A percentile compares a stretch with the other conserved stretches of the same genome.
Evolutionary conservation across 2,888 invertebrate species (phyloP).

Genomic region (Synanthedon myopaeformis): DNA sequence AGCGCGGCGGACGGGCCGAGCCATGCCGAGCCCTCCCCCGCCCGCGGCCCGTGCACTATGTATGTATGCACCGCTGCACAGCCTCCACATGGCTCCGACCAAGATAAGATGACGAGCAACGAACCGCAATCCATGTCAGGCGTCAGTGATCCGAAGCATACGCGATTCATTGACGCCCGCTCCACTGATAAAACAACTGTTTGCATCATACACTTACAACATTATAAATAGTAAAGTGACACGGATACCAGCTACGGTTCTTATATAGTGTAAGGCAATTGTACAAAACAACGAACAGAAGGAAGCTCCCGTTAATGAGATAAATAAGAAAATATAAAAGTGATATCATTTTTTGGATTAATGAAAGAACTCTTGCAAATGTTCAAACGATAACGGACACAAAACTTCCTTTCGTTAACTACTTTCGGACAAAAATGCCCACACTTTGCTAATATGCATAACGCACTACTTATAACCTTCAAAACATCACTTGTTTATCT

Average conservation of each 20-base stretch:
- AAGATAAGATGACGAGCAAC: slow-evolving; percentile 33
- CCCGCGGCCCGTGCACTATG: slow-evolving; percentile 30
- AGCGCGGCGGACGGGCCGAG: slow-evolving; percentile 20
- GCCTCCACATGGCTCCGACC: slow-evolving; percentile 33
- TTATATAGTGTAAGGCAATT: neutral
- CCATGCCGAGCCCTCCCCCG: slow-evolving; percentile 6
- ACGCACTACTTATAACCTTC: too few species aligned
- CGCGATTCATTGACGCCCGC: slow-evolving; percentile 59
- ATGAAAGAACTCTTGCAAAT: neutral
- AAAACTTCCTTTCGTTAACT: neutral
- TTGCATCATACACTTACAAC: slow-evolving; percentile 29
- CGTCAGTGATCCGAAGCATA: slow-evolving; percentile 28
- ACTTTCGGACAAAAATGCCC: neutral
- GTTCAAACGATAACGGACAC: neutral
- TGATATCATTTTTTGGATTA: neutral
- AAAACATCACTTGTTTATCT: too few species aligned
- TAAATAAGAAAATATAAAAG: too few species aligned
- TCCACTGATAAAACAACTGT: slow-evolving; percentile 36
- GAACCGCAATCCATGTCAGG: slow-evolving; percentile 25
- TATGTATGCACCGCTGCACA: slow-evolving; percentile 45
- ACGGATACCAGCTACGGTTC: neutral
- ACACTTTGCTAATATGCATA: too few species aligned
- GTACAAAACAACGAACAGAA: too few species aligned
- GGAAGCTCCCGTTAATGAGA: too few species aligned
- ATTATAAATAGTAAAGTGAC: slow-evolving; percentile 27